Percentiles rank a stretch among this genome's conserved stretches.
phyloP scores from a whole-genome alignment of 2,797 vertebrate genomes.

The Sebastes vulpes region DNA sequence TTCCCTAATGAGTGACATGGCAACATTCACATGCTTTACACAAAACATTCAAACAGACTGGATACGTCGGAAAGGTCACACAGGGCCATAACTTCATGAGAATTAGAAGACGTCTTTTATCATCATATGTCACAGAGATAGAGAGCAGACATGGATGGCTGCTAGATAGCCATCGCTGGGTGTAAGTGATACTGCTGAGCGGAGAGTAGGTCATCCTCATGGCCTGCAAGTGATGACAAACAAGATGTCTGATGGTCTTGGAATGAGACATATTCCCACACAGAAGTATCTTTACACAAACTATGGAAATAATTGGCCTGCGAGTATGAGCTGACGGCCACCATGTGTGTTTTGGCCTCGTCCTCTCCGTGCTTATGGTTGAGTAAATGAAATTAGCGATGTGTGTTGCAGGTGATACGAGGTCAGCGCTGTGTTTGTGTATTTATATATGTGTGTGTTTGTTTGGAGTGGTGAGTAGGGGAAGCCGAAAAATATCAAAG shows the following conservation, averaged over 20 bases:
- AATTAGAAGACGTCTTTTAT: conserved; percentile 64
- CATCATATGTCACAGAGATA: conserved; percentile 48
- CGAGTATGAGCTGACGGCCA: neutral
- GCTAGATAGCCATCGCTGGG: conserved; percentile 67
- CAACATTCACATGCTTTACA: conserved; percentile 35
- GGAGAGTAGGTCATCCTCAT: conserved; percentile 54
- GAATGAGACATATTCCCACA: neutral
- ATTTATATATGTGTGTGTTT: conserved; percentile 37
- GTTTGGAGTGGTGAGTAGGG: conserved; percentile 41
- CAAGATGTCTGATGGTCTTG: conserved; percentile 37
- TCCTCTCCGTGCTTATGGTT: conserved; percentile 10
- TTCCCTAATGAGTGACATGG: conserved; percentile 19
- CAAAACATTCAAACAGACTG: conserved; percentile 29
- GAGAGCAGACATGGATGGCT: conserved; percentile 60
- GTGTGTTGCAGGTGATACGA: conserved; percentile 47
- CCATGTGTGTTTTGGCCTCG: conserved; percentile 33
- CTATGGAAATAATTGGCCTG: conserved; percentile 22
- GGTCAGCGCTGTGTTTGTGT: conserved; percentile 60
- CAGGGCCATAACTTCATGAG: conserved; percentile 43
- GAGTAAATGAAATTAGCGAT: conserved; percentile 46
- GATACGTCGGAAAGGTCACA: conserved; percentile 12
- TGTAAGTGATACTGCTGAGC: conserved; percentile 70
- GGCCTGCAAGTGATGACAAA: conserved; percentile 68
- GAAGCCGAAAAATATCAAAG: conserved; percentile 71
- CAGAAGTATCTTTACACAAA: neutral